Conservation (phyloP, 2,888 invertebrate species). For the Hipparchia semele region DNA sequence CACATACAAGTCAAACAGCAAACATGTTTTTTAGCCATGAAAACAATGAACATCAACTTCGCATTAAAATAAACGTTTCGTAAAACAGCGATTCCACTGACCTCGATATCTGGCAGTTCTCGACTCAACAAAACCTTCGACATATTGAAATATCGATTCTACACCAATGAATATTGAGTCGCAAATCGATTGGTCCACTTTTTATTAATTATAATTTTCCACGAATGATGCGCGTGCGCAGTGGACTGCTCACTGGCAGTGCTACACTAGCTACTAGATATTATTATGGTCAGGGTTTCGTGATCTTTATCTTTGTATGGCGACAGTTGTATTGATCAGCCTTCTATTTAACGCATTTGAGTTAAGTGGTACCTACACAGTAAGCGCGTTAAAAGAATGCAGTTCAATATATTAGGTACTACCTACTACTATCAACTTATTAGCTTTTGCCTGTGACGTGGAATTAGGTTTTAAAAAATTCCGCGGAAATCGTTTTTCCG, state of each 20-base stretch:
- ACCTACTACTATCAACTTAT: no score
- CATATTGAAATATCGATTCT: conserved; percentile 56
- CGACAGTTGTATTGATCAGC: no score
- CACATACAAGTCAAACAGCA: no score
- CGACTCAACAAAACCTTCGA: conserved; percentile 84
- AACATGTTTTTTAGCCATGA: no score
- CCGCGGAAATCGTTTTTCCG: no score
- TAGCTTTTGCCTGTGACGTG: no score
- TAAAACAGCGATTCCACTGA: conserved; percentile 62
- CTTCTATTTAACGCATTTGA: no score
- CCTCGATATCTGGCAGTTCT: conserved; percentile 93
- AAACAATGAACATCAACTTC: neutral
- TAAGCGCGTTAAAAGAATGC: no score
- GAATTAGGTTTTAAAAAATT: no score
- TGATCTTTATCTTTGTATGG: conserved; percentile 14
- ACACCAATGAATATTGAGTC: conserved; percentile 15
- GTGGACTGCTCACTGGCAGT: conserved; percentile 81
- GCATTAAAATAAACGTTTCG: neutral
- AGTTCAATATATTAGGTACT: no score
- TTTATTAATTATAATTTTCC: conserved; percentile 3
- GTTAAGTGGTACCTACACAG: no score
- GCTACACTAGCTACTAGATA: conserved; percentile 67
- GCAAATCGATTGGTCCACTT: conserved; percentile 19
- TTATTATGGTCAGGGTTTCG: conserved; percentile 16
- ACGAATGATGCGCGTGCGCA: conserved; percentile 46